A percentile compares a stretch with the other conserved stretches of the same genome.
phyloP scores from a whole-genome alignment of 2,888 invertebrate genomes.

The Antheraea yamamai region DNA sequence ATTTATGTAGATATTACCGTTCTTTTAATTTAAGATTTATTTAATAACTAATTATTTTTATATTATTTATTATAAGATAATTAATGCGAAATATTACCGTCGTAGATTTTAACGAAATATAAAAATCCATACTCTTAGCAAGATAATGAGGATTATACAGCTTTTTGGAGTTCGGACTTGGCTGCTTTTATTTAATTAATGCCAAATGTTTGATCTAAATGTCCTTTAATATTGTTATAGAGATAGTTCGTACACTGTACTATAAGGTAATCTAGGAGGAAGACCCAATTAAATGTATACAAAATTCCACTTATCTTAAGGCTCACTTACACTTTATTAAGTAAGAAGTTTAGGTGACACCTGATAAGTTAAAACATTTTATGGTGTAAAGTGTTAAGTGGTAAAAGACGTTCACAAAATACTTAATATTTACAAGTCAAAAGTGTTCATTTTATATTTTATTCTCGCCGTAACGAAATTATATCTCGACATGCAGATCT shows the following conservation, averaged over 20 bases:
- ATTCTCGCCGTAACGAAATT: background rate
- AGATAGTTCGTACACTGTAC: conserved; percentile 8
- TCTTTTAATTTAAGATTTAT: conserved; percentile 8
- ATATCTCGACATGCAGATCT: background rate
- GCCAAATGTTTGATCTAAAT: conserved; percentile 60
- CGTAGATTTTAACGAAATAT: background rate
- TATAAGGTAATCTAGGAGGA: background rate
- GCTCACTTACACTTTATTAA: background rate
- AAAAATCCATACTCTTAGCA: background rate
- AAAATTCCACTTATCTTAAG: background rate
- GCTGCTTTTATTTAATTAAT: conserved; percentile 45
- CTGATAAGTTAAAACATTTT: background rate
- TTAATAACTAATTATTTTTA: conserved; percentile 5
- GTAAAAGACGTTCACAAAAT: background rate
- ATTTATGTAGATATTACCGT: conserved; percentile 6
- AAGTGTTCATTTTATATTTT: background rate
- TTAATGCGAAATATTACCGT: conserved; percentile 4
- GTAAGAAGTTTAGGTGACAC: background rate
- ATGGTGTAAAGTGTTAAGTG: background rate
- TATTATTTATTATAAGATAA: conserved; percentile 24
- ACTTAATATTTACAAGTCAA: background rate
- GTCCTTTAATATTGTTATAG: conserved; percentile 25
- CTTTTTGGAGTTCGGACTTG: conserved; percentile 7
- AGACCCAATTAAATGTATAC: background rate
- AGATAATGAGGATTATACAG: background rate